A percentile compares a stretch with the other conserved stretches of the same genome.
Conservation (phyloP, 1,140 invertebrate species). For the Drosophila varians region DNA sequence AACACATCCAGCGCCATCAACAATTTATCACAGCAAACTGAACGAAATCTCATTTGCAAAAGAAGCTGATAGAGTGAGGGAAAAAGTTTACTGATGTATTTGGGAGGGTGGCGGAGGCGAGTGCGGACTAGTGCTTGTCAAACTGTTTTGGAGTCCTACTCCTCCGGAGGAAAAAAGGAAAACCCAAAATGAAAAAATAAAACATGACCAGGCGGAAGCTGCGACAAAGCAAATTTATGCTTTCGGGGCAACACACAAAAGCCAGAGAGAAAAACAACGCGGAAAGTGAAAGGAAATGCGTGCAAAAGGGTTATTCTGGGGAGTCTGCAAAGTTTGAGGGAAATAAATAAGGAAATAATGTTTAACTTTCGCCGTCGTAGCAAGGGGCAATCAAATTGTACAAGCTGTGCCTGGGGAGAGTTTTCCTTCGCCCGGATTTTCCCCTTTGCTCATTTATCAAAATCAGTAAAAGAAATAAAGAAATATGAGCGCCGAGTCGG, state of each 20-base stretch:
- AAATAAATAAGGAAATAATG: slow-evolving; percentile 77
- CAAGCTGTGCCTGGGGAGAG: slow-evolving; percentile 37
- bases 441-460: slow-evolving; percentile 62
- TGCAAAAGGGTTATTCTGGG: slow-evolving; percentile 39
- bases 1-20: slow-evolving; percentile 73
- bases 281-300: slow-evolving; percentile 33
- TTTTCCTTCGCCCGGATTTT: slow-evolving; percentile 15
- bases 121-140: slow-evolving; percentile 55
- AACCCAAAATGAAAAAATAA: slow-evolving; percentile 20
- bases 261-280: slow-evolving; percentile 11
- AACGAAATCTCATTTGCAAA: slow-evolving; percentile 77
- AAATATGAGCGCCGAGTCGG: slow-evolving; percentile 48
- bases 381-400: slow-evolving; percentile 59
- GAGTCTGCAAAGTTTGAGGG: slow-evolving; percentile 42
- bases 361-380: slow-evolving; percentile 53
- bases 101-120: background rate
- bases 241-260: slow-evolving; percentile 40
- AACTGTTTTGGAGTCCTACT: slow-evolving; percentile 46
- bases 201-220: slow-evolving; percentile 49
- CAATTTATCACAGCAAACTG: slow-evolving; percentile 77
- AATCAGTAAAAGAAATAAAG: slow-evolving; percentile 51
- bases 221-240: slow-evolving; percentile 71
- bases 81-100: slow-evolving; percentile 50
- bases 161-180: slow-evolving; percentile 24
- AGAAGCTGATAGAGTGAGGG: slow-evolving; percentile 6